Evolutionary conservation across 2,888 invertebrate genomes (phyloP), one percentile per base, ranked within the genome.

Genomic region (Globia sparganii): DNA sequence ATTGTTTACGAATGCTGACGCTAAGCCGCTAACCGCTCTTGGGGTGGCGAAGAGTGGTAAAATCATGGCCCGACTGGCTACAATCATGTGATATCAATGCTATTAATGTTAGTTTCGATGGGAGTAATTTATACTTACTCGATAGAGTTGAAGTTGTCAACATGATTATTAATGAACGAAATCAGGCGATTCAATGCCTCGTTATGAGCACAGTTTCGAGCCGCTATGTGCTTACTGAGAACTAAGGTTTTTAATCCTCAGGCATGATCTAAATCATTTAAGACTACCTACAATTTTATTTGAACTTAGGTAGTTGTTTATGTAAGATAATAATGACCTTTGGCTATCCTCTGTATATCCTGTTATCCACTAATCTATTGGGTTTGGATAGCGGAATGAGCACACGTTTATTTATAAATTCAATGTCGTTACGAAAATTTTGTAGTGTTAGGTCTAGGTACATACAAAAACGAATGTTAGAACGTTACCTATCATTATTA

Each of bases 401-500:
- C 49, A 8, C 21, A 37, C 3, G 25, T 53, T 28, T 56, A 37
- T 59, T 49, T 8, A 15, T 58, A 59, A 43, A 49, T 66, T 53
- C 6, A 68, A 58, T 4, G 0, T 25, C 25, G 15, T 21, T n/a
- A 43, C 25, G 21, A 68, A 21, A 53, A 37, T 37, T 21, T 49
- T 49, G 11, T 61, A n/a, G 34, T n/a, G 5, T 67, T 34, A n/a
- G 18, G 5, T 68, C 25, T 49, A 43, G 2, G 34, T 34, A 31
- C 21, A 37, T 28, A 62, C 15, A 74, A 66, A 65, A 72, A 69
- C 13, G 25, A 28, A 28, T 87, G 76, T 81, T 88, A 93, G 28
- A 18, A 25, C 87, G 75, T 81, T 89, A 93, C 94, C 91, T 91
- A 76, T 92, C 91, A 65, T 89, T 90, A 70, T 80, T 87, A 69